Conservation (phyloP, 1,140 invertebrate species). For the Drosophila sproati region DNA sequence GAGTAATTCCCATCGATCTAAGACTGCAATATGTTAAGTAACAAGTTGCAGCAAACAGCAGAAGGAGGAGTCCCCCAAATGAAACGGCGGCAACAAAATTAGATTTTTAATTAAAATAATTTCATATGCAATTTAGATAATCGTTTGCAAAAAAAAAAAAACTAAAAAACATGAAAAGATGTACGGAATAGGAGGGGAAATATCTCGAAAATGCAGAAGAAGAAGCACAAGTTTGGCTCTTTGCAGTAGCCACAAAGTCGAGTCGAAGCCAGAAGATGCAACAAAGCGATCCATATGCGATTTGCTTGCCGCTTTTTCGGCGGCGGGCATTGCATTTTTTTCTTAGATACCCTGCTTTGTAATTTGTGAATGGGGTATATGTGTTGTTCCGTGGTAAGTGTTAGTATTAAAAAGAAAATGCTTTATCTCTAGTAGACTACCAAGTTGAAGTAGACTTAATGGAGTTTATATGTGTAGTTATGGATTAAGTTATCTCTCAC, state of each 20-base stretch:
- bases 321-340: conserved; percentile 44
- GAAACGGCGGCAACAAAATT: conserved; percentile 69
- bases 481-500: no score
- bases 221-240: conserved; percentile 1
- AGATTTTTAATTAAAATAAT: conserved; percentile 85
- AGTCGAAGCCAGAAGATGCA: conserved; percentile 4
- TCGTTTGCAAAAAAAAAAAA: conserved; percentile 68
- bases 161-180: conserved; percentile 23
- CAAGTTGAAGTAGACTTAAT: no score
- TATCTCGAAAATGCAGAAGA: conserved; percentile 28
- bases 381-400: not conserved
- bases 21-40: conserved; percentile 50
- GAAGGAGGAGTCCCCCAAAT: conserved; percentile 1
- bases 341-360: not conserved
- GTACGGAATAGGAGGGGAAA: conserved; percentile 7
- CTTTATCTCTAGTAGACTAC: no score
- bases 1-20: conserved; percentile 47
- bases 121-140: conserved; percentile 85
- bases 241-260: conserved; percentile 33
- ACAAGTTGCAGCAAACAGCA: conserved; percentile 15
- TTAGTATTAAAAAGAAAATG: not conserved
- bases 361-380: not conserved
- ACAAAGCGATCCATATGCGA: conserved; percentile 69
- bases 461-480: no score
- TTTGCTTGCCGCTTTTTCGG: conserved; percentile 75